A percentile compares a stretch with the other conserved stretches of the same genome.
Evolutionary conservation across 2,113 vertebrate species (phyloP).

Genomic region (Gnathonemus longibarbis): DNA sequence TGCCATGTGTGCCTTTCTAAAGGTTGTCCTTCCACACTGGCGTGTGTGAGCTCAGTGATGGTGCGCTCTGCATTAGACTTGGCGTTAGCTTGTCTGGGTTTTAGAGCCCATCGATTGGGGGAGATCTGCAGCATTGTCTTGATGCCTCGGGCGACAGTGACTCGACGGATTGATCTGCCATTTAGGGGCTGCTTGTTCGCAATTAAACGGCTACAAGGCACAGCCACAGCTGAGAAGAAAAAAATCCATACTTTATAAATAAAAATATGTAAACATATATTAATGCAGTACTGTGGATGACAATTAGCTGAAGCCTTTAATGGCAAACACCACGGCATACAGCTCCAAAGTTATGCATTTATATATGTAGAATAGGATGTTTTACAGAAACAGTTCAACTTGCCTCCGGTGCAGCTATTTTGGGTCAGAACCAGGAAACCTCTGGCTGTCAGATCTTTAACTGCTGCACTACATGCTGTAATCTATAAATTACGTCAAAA

Average conservation of each 20-base stretch:
- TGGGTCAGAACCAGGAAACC: not conserved
- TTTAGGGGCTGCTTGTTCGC: constrained; percentile 6
- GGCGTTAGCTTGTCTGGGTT: not conserved
- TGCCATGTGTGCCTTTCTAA: not conserved
- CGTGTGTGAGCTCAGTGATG: not conserved
- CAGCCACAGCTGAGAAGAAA: not conserved
- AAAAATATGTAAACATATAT: not conserved
- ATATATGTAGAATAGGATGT: not conserved
- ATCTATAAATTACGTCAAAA: not conserved
- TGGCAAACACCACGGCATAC: not conserved
- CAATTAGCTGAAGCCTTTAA: not conserved
- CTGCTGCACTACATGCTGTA: not conserved
- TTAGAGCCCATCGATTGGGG: constrained; percentile 10
- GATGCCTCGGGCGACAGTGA: constrained; percentile 1
- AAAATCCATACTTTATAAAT: not conserved
- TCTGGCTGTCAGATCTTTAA: not conserved
- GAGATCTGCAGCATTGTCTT: not conserved
- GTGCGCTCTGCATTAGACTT: constrained; percentile 14
- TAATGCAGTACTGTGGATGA: not conserved
- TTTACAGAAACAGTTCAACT: not conserved
- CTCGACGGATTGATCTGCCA: constrained; percentile 12
- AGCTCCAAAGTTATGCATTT: not conserved
- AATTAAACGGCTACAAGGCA: not conserved
- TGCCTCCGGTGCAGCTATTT: not conserved
- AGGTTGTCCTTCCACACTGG: not conserved